A percentile compares a stretch with the other conserved stretches of the same genome.
Evolutionary conservation across 2,888 invertebrate species (phyloP).

Genomic region (Ypsolopha sequella): DNA sequence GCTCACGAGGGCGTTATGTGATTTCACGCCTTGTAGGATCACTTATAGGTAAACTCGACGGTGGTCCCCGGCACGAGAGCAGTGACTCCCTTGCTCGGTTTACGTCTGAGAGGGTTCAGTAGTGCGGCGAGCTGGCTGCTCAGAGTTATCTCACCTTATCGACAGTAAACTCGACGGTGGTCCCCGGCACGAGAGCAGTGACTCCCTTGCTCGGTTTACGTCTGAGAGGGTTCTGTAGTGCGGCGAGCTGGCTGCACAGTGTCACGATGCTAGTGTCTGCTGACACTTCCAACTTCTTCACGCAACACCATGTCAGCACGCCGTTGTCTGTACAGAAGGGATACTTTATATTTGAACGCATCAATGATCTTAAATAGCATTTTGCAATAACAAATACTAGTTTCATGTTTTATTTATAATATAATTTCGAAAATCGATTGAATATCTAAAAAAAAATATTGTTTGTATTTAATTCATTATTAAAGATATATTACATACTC

Average conservation of each 20-base stretch:
- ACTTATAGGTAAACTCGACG: constrained; percentile 62
- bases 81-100: constrained; percentile 11
- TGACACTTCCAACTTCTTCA: constrained; percentile 56
- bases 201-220: constrained; percentile 15
- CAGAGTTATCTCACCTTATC: constrained; percentile 65
- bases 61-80: constrained; percentile 57
- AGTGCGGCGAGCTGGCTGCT: constrained; percentile 26
- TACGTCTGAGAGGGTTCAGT: constrained; percentile 26
- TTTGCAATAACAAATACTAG: constrained; percentile 5
- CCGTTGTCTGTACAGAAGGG: constrained; percentile 60
- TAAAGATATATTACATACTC: too few relatives aligned
- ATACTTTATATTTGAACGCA: neutral
- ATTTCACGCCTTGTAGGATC: too few relatives aligned
- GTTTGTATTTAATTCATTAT: too few relatives aligned
- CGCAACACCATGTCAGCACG: constrained; percentile 67
- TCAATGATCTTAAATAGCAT: neutral
- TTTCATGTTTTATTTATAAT: too few relatives aligned
- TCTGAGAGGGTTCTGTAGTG: constrained; percentile 28
- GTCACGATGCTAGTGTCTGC: constrained; percentile 58
- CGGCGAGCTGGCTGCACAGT: constrained; percentile 32
- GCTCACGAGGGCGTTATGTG: too few relatives aligned
- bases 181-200: constrained; percentile 50
- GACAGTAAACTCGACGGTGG: constrained; percentile 60
- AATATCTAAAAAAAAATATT: too few relatives aligned
- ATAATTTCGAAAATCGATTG: too few relatives aligned